Evolutionary conservation across 2,888 invertebrate genomes (phyloP), one percentile per base, ranked within the genome.

Genomic region (Agrypnus murinus): DNA sequence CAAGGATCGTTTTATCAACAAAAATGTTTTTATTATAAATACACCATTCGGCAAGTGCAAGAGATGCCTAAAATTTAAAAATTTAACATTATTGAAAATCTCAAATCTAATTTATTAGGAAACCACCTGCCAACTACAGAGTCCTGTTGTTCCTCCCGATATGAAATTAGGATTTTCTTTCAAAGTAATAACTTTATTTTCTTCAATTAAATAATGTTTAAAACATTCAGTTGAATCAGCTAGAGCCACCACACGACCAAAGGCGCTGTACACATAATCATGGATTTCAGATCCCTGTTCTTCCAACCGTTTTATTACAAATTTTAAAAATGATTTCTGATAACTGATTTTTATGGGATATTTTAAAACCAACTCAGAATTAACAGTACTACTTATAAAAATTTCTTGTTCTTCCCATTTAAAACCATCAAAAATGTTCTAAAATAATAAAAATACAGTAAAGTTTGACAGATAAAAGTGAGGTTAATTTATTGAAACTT

Each of bases 61-160:
- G 79, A 0, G 92, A 90, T 38, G 93, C 95, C 91, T 93, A 79
- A 75, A 88, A 86, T 64, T 3, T 25, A 25, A 3, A 70, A 74
- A 70, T 59, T n/a, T n/a, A n/a, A n/a, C 50, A 62, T 69, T 57
- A 75, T 60, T 71, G 59, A 36, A n/a, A n/a, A n/a, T n/a, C n/a
- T n/a, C n/a, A n/a, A n/a, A n/a, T n/a, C n/a, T n/a, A n/a, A n/a
- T n/a, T n/a, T n/a, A n/a, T n/a, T n/a, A n/a, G n/a, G n/a, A 12
- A 36, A 72, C 75, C 85, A 92, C 92, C 89, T 93, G 92, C 94
- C 94, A 95, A 77, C 91, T 92, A 76, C 90, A 90, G 76, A 95
- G 86, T 25, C 95, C 95, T 12, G 95, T 95, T 15, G 95, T 94
- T 31, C 94, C 94, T 83, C 92, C 88, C 0, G 92, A 89, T 75